phyloP scores from a whole-genome alignment of 1,140 invertebrate species.

The Drosophila persimilis region DNA sequence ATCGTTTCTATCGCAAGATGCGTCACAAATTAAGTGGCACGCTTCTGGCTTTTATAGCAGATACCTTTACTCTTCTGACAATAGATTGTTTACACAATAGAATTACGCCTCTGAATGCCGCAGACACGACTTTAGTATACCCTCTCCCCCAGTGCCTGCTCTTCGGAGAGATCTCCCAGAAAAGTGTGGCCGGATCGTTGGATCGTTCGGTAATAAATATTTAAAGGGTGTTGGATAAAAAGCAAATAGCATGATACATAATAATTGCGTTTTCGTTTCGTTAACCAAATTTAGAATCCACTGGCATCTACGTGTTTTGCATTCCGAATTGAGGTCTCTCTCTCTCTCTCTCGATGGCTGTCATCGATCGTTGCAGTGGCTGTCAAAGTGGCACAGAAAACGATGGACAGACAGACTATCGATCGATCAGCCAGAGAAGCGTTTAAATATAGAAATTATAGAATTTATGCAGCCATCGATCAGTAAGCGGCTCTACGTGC shows the following conservation, averaged over 20 bases:
- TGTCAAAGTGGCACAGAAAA: constrained; percentile 53
- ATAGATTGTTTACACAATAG: constrained; percentile 32
- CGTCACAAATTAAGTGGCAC: constrained; percentile 60
- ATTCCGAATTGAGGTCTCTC: constrained; percentile 26
- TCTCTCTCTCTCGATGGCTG: constrained; percentile 7
- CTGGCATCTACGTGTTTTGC: constrained; percentile 48
- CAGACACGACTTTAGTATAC: constrained; percentile 32
- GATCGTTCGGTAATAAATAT: no score
- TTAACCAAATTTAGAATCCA: constrained; percentile 67
- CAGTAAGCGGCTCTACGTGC: constrained; percentile 30
- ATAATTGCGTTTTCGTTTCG: constrained; percentile 70
- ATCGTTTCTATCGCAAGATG: constrained; percentile 23
- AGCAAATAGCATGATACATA: constrained; percentile 63
- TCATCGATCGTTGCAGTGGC: constrained; percentile 46
- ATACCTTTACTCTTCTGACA: constrained; percentile 21
- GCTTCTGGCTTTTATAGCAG: constrained; percentile 62
- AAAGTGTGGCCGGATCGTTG: no score
- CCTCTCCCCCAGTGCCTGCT: constrained; percentile 6
- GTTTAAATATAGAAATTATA: constrained; percentile 51
- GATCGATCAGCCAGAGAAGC: constrained; percentile 35
- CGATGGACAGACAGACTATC: constrained; percentile 42
- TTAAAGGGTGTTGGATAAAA: constrained; percentile 43
- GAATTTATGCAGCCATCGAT: constrained; percentile 40
- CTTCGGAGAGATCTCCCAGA: no score
- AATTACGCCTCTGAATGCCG: not conserved